Evolutionary conservation across 2,113 vertebrate species (phyloP), one percentile per base, ranked within the genome.

Genomic region (Oncorhynchus kisutch): DNA sequence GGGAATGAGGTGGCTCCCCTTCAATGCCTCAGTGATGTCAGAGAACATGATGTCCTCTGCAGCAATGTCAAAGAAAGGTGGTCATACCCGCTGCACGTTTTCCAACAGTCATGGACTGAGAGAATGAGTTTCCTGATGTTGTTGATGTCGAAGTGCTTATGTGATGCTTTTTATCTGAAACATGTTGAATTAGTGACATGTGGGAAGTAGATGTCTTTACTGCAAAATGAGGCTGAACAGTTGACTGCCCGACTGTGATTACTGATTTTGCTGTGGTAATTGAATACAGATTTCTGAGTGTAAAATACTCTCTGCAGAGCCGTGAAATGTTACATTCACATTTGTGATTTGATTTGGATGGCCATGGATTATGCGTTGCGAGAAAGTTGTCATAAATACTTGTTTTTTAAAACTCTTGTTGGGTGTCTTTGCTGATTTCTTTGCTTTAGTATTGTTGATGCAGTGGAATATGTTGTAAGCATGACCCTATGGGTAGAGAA

Each of bases 181-280:
- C n/a, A 20, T 39, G 54, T 72, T 91, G 51, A 88, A 91, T 88
- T 82, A 88, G 82, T 88, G 70, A 87, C 78, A 57, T 4, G 57
- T 65, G 66, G 60, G 71, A 81, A 34, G 34, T 34, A 82, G 78
- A 80, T 67, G 65, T 81, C 65, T 88, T 88, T 81, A 74, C 64
- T 73, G 70, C 76, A 67, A 79, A 75, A 75, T 77, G 77, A 27
- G 77, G 51, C 82, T 83, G 69, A 82, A 67, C 64, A 78, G 27
- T 77, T 45, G 22, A 74, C 59, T 76, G 22, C 62, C 68, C 73
- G 34, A 31, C 72, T 78, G 76, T 64, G 29, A 78, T 39, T 75
- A 67, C 20, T 25, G 68, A 11, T 27, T 5, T 39, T 14, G 25
- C 62, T 4, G 71, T 65, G 25, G 67, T 79, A 77, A 82, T 57